Conservation (phyloP, 2,888 invertebrate species). For the Ecliptopera silaceata region DNA sequence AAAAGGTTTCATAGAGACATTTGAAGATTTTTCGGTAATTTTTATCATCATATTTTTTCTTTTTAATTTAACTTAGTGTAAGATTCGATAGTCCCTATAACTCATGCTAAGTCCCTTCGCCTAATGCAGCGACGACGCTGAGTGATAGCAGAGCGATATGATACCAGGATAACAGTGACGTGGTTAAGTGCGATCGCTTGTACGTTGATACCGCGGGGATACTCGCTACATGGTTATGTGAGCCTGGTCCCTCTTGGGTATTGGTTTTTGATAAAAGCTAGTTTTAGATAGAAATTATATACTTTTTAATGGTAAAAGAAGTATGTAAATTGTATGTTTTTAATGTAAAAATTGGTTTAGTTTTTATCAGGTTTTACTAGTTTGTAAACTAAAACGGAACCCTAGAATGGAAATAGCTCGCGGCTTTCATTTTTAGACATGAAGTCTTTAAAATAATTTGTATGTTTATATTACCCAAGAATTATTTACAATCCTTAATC, state of each 20-base stretch:
- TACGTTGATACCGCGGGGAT: constrained; percentile 71
- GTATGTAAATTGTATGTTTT: too few species aligned
- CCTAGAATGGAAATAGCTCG: too few species aligned
- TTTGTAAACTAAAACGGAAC: too few species aligned
- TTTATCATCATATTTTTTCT: not conserved
- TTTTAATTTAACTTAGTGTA: not conserved
- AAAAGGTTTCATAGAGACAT: too few species aligned
- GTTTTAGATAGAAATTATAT: constrained; percentile 8
- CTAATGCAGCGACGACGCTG: constrained; percentile 76
- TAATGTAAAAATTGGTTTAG: not conserved
- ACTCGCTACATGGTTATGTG: constrained; percentile 58
- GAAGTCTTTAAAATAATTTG: too few species aligned
- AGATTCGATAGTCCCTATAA: not conserved
- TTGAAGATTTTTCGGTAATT: too few species aligned
- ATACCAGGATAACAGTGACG: constrained; percentile 72
- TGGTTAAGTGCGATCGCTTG: constrained; percentile 81
- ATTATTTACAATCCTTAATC: too few species aligned
- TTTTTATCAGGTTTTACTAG: too few species aligned
- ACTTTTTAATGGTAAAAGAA: not conserved
- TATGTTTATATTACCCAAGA: too few species aligned
- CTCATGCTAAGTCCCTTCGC: constrained; percentile 61
- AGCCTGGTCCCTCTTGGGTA: constrained; percentile 46
- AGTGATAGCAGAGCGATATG: constrained; percentile 71
- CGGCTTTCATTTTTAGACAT: too few species aligned
- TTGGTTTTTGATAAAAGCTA: constrained; percentile 23